Percentiles rank a stretch among this genome's conserved stretches.
phyloP scores from a whole-genome alignment of 2,113 vertebrate species.

The Rhynchomys soricoides region DNA sequence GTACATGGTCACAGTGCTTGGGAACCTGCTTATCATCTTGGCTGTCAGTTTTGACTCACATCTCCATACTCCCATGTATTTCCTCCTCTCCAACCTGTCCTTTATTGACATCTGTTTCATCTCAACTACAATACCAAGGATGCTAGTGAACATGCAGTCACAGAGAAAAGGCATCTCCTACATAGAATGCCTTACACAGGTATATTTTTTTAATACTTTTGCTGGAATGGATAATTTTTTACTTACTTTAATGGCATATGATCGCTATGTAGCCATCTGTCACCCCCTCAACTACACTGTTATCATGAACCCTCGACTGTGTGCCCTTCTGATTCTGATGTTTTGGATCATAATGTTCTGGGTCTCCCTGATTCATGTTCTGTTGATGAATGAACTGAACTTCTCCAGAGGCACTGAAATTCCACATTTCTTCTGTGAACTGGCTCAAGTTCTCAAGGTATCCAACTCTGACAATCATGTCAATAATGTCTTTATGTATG shows the following conservation, averaged over 20 bases:
- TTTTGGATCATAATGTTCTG: neutral
- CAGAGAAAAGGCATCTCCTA: neutral
- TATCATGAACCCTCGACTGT: neutral
- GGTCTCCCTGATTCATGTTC: neutral
- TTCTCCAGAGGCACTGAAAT: neutral
- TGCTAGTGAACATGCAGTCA: neutral
- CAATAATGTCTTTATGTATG: neutral
- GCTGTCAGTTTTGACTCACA: neutral
- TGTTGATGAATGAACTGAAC: neutral
- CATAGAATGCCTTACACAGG: neutral
- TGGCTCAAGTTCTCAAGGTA: neutral
- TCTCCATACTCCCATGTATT: neutral
- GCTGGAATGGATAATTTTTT: slow-evolving; percentile 10
- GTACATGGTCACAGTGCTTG: neutral
- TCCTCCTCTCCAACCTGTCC: neutral
- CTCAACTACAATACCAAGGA: neutral
- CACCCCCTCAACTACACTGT: neutral
- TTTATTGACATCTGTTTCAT: neutral
- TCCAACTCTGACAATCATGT: neutral
- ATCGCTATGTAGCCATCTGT: neutral
- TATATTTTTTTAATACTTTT: neutral
- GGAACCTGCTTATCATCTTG: neutral
- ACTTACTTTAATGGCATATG: neutral
- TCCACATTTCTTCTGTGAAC: slow-evolving; percentile 1
- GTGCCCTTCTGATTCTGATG: neutral